Conservation (phyloP, 2,888 invertebrate genomes). For the Polymixis flavicincta region DNA sequence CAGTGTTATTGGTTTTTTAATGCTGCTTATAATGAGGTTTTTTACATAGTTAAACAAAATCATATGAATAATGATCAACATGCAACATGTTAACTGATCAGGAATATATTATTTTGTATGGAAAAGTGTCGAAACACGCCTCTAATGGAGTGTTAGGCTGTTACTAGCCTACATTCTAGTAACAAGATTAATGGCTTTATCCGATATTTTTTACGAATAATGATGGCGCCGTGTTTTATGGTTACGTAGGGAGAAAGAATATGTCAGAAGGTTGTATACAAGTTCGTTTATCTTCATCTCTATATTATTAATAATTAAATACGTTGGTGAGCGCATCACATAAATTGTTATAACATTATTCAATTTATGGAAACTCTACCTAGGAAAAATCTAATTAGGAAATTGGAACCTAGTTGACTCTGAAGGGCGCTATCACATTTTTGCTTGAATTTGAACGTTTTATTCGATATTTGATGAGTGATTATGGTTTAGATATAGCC, state of each 20-base stretch:
- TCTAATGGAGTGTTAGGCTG: slow-evolving; percentile 36
- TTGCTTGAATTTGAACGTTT: too few relatives aligned
- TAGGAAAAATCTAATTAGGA: too few relatives aligned
- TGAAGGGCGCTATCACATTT: too few relatives aligned
- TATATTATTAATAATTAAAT: too few relatives aligned
- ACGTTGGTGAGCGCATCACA: too few relatives aligned
- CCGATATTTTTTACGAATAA: slow-evolving; percentile 44
- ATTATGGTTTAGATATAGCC: too few relatives aligned
- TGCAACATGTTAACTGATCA: neutral
- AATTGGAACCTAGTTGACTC: too few relatives aligned
- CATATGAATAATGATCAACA: neutral
- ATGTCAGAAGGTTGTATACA: neutral
- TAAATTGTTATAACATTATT: too few relatives aligned
- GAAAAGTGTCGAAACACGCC: slow-evolving; percentile 9
- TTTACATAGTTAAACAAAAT: neutral
- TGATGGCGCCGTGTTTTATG: slow-evolving; percentile 36
- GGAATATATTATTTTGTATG: slow-evolving; percentile 21
- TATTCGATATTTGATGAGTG: too few relatives aligned
- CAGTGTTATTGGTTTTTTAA: neutral
- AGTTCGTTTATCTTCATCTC: neutral
- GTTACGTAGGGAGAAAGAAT: neutral
- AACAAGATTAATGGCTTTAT: slow-evolving; percentile 59
- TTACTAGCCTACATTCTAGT: slow-evolving; percentile 33
- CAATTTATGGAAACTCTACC: too few relatives aligned
- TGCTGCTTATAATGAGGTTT: neutral